A percentile compares a stretch with the other conserved stretches of the same genome.
phyloP scores from a whole-genome alignment of 2,888 invertebrate genomes.

The Platycheirus albimanus region DNA sequence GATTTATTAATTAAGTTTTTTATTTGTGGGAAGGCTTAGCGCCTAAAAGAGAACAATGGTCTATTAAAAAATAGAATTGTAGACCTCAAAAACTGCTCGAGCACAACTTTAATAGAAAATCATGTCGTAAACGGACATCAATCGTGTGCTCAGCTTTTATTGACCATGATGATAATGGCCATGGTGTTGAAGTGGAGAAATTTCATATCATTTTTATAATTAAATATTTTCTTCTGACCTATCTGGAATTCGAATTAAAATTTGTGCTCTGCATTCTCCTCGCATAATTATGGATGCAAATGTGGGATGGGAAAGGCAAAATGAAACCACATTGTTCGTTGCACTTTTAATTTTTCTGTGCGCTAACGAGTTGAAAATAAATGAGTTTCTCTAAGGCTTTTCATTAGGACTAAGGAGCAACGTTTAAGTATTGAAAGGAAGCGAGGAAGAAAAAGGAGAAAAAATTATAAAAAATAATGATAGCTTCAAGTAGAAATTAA shows the following conservation, averaged over 20 bases:
- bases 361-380: constrained; percentile 48
- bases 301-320: too few species aligned
- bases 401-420: constrained; percentile 17
- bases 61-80: background rate
- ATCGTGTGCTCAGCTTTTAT: constrained; percentile 46
- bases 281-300: constrained; percentile 8
- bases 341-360: constrained; percentile 15
- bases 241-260: constrained; percentile 47
- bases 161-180: constrained; percentile 21
- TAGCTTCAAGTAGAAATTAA: constrained; percentile 36
- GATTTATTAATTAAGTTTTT: constrained; percentile 42
- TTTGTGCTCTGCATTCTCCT: constrained; percentile 11
- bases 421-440: constrained; percentile 30
- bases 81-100: constrained; percentile 34
- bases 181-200: constrained; percentile 20
- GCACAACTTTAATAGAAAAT: constrained; percentile 12
- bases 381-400: constrained; percentile 39
- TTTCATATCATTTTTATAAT: constrained; percentile 52
- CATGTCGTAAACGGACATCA: constrained; percentile 51
- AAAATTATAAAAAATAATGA: too few species aligned
- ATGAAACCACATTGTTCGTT: constrained; percentile 30
- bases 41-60: constrained; percentile 21
- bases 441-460: constrained; percentile 20
- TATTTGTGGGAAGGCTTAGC: background rate
- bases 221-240: constrained; percentile 32